Percentiles rank a stretch among this genome's conserved stretches.
Conservation (phyloP, 1,140 invertebrate species). For the Stegodyphus mimosarum region DNA sequence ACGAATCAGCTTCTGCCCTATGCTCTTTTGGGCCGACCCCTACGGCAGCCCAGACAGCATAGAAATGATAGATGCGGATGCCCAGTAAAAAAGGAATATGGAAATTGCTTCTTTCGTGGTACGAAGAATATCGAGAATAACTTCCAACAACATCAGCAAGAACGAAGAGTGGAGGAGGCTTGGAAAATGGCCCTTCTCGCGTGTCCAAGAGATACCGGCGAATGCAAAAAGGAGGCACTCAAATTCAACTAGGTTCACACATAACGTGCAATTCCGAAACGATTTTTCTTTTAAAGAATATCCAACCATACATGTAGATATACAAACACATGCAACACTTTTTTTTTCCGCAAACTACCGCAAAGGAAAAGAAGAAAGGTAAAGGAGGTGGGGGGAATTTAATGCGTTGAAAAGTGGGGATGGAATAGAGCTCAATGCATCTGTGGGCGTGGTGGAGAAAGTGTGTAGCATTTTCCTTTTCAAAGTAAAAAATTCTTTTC, state of each 20-base stretch:
- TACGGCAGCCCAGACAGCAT: neutral
- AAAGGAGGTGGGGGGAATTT: too few relatives aligned
- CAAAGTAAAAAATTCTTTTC: too few relatives aligned
- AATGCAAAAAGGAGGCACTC: constrained; percentile 20
- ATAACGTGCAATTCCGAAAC: constrained; percentile 43
- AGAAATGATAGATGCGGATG: constrained; percentile 47
- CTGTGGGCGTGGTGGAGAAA: too few relatives aligned
- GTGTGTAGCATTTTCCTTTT: too few relatives aligned
- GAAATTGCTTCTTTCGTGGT: constrained; percentile 28
- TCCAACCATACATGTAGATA: neutral
- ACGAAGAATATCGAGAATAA: constrained; percentile 20
- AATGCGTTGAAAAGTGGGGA: too few relatives aligned
- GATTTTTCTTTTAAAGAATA: constrained; percentile 13
- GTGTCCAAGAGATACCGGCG: constrained; percentile 19
- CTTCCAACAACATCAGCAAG: constrained; percentile 9
- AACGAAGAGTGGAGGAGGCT: neutral
- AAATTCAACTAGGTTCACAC: constrained; percentile 41
- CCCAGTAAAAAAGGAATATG: constrained; percentile 29
- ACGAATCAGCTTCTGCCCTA: neutral
- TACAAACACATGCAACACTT: neutral
- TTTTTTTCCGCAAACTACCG: too few relatives aligned
- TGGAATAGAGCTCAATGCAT: too few relatives aligned
- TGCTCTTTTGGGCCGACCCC: constrained; percentile 25
- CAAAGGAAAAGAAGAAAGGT: too few relatives aligned
- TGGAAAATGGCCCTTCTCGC: constrained; percentile 34